These are phyloP conservation scores for Parnassius glacialis DNA, from an alignment of 2,888 invertebrate species.

Conservation along the genomic window DNA sequence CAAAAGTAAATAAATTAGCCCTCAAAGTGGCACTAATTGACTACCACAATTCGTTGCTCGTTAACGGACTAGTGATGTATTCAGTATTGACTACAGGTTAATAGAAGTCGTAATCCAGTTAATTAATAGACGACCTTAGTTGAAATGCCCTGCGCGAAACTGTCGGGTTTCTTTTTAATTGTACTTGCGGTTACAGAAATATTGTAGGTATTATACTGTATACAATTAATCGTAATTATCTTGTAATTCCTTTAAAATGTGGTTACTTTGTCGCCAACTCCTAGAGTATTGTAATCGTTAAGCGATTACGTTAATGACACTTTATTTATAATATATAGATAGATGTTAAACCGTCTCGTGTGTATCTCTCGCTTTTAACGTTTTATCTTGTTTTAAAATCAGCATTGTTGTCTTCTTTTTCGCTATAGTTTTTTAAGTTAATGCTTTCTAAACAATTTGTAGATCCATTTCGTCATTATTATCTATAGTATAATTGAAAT, in stretches of 20 bases:
- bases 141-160: background rate
- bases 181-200: no score
- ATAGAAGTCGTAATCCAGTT: conserved; percentile 3
- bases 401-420: conserved; percentile 19
- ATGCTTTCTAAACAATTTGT: conserved; percentile 22
- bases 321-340: conserved; percentile 1
- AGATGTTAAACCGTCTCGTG: conserved; percentile 61
- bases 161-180: background rate
- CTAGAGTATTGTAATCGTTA: no score
- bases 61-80: conserved; percentile 47
- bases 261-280: no score
- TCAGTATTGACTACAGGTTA: conserved; percentile 38
- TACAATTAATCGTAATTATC: no score
- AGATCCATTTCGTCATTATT: conserved; percentile 20
- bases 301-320: no score
- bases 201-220: no score
- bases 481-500: conserved; percentile 17
- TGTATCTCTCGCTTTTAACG: conserved; percentile 43
- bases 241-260: no score
- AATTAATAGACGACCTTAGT: conserved; percentile 9
- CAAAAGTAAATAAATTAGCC: background rate
- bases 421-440: conserved; percentile 13
- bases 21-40: background rate
- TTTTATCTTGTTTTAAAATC: conserved; percentile 31
- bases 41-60: conserved; percentile 34